Conservation (phyloP, 2,797 vertebrate genomes). For the Sorex maritimensis region DNA sequence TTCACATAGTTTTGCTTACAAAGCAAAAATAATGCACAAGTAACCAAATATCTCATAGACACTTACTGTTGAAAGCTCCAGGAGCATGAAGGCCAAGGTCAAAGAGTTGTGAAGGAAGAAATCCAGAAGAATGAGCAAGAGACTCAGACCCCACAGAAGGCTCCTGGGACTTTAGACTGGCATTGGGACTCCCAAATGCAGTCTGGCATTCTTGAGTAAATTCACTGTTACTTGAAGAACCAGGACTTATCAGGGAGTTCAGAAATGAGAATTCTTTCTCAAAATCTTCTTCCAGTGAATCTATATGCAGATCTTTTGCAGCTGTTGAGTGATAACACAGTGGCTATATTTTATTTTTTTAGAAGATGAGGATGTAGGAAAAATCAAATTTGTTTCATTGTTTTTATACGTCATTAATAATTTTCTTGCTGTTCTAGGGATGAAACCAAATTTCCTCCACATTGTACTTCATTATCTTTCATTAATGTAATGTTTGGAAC, state of each 20-base stretch:
- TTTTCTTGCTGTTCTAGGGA: neutral
- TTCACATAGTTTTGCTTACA: conserved; percentile 17
- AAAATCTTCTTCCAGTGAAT: conserved; percentile 89
- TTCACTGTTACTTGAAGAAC: conserved; percentile 87
- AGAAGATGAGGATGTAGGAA: neutral
- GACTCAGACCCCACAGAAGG: conserved; percentile 78
- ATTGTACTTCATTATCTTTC: neutral
- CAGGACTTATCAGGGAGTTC: conserved; percentile 91
- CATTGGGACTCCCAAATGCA: conserved; percentile 89
- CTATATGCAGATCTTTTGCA: conserved; percentile 86
- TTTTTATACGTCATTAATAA: conserved; percentile 44
- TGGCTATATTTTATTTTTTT: conserved; percentile 47
- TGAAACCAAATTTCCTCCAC: too few species aligned
- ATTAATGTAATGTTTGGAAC: neutral
- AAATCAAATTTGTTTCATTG: conserved; percentile 45
- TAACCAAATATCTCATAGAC: neutral
- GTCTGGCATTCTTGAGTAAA: conserved; percentile 91
- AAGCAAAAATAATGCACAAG: conserved; percentile 40
- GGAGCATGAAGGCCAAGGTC: conserved; percentile 93
- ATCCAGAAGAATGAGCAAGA: conserved; percentile 89
- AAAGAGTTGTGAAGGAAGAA: conserved; percentile 95
- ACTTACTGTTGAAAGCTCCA: conserved; percentile 88
- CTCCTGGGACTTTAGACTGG: conserved; percentile 62
- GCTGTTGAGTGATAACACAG: conserved; percentile 71
- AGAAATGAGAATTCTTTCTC: conserved; percentile 94